Evolutionary conservation across 2,888 invertebrate species (phyloP).

Genomic region (Brachypalpus laphriformis): DNA sequence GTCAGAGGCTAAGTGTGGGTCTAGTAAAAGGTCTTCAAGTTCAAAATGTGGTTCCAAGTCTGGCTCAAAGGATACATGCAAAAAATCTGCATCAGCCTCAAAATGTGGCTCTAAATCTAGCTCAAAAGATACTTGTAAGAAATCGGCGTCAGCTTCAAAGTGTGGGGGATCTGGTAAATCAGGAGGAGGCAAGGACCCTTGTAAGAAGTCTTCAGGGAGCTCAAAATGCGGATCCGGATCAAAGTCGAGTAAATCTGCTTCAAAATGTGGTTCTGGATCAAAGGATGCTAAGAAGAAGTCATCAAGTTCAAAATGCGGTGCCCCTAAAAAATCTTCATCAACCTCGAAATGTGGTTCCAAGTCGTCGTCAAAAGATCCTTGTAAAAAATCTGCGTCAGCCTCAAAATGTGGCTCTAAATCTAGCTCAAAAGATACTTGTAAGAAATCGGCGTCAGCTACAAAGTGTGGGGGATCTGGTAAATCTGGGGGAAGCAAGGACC

Average conservation of each 20-base stretch:
- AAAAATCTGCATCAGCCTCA: neutral
- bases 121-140: no score
- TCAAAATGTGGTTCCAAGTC: slow-evolving; percentile 6
- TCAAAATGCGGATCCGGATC: neutral
- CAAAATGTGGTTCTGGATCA: neutral
- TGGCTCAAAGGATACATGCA: neutral
- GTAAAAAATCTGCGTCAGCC: neutral
- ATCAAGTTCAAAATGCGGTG: neutral
- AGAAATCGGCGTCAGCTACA: slow-evolving; percentile 31
- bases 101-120: neutral
- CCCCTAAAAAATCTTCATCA: slow-evolving; percentile 9
- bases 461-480: neutral
- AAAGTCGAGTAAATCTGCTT: neutral
- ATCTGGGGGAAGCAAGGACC: neutral
- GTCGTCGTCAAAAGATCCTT: neutral
- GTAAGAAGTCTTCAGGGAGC: neutral
- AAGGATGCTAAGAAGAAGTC: neutral
- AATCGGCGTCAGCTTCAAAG: neutral
- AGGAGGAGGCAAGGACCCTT: slow-evolving; percentile 14
- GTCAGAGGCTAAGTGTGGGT: neutral
- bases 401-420: neutral
- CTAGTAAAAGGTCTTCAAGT: neutral
- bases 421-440: slow-evolving; percentile 27
- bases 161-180: no score
- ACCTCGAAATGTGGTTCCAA: neutral